phyloP scores from a whole-genome alignment of 2,797 vertebrate species.

The Characodon lateralis region DNA sequence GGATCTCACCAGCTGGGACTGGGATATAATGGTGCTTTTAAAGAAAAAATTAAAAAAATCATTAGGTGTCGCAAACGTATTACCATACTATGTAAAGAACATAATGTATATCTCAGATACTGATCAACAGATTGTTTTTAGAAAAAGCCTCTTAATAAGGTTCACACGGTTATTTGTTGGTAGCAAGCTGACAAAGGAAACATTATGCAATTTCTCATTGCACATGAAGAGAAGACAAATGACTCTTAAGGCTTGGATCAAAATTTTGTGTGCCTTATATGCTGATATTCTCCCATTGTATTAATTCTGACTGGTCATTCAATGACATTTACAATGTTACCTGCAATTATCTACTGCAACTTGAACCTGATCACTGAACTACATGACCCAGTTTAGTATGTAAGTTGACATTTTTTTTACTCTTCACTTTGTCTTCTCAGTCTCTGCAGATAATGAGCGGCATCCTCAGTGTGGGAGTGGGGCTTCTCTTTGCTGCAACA shows the following conservation, averaged over 20 bases:
- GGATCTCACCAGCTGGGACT: background rate
- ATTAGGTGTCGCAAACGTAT: background rate
- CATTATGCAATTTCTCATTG: background rate
- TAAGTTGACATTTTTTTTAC: background rate
- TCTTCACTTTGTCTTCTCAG: slow-evolving; percentile 42
- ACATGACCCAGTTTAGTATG: background rate
- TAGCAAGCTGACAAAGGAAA: background rate
- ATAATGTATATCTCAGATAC: background rate
- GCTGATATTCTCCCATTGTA: background rate
- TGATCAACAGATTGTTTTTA: background rate
- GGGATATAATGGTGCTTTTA: background rate
- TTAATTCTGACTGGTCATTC: background rate
- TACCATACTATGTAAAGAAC: background rate
- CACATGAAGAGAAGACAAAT: background rate
- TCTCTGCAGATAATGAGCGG: slow-evolving; percentile 75
- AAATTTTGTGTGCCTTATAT: background rate
- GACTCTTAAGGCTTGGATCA: background rate
- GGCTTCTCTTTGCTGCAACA: slow-evolving; percentile 65
- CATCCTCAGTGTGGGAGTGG: slow-evolving; percentile 75
- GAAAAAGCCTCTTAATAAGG: background rate
- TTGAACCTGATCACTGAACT: background rate
- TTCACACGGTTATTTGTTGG: background rate
- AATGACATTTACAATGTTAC: background rate
- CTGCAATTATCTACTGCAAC: background rate
- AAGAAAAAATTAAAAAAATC: background rate